Conservation (phyloP, 2,797 vertebrate genomes). For the Neostethus bicornis region DNA sequence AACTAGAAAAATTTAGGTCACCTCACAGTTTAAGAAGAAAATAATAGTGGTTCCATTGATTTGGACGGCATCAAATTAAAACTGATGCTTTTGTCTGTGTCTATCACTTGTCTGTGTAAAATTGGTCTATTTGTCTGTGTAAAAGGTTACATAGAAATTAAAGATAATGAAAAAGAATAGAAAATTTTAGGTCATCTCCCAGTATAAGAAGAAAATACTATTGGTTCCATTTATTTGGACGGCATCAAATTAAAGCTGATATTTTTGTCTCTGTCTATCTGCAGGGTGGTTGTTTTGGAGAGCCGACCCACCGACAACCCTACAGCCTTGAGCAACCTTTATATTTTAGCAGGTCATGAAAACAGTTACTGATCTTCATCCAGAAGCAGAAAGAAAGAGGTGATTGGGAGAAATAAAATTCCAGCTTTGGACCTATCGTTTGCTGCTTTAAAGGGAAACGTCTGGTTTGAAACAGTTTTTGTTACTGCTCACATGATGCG, state of each 20-base stretch:
- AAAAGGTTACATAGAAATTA: too few species aligned
- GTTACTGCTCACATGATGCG: constrained; percentile 31
- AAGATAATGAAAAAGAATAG: too few species aligned
- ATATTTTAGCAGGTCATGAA: constrained; percentile 97
- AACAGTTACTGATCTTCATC: constrained; percentile 90
- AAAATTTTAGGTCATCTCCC: too few species aligned
- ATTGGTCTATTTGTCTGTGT: too few species aligned
- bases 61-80: too few species aligned
- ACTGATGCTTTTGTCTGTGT: too few species aligned
- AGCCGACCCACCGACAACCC: constrained; percentile 95
- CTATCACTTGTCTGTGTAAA: too few species aligned
- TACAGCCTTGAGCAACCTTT: constrained; percentile 95
- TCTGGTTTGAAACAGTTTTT: constrained; percentile 21
- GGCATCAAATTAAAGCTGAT: too few species aligned
- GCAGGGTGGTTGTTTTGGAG: constrained; percentile 96
- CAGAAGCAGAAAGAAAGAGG: constrained; percentile 1
- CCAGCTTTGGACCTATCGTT: constrained; percentile 11
- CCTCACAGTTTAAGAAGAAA: too few species aligned
- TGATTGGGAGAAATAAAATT: constrained; percentile 37
- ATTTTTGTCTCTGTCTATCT: too few species aligned
- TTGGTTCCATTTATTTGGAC: neutral
- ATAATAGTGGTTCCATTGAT: too few species aligned
- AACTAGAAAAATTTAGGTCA: too few species aligned
- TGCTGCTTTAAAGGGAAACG: constrained; percentile 5
- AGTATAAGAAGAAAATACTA: neutral